These are phyloP conservation scores for Macrophya annulata DNA, from an alignment of 2,888 invertebrate species.

Conservation along the genomic window DNA sequence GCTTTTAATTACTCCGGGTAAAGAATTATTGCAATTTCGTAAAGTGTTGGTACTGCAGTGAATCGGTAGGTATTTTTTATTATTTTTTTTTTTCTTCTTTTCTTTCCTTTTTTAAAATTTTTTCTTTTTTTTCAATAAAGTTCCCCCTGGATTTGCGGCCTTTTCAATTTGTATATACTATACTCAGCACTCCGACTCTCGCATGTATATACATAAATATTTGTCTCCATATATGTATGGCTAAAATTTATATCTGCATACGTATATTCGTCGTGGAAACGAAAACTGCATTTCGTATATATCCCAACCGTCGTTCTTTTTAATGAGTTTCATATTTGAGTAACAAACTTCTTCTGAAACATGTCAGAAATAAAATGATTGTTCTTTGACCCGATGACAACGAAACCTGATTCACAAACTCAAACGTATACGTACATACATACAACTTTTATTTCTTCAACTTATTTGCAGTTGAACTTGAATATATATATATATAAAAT, in stretches of 20 bases:
- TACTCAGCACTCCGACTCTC: background rate
- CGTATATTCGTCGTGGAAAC: background rate
- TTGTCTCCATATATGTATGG: background rate
- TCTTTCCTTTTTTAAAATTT: too few species aligned
- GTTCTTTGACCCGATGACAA: background rate
- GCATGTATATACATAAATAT: background rate
- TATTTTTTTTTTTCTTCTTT: too few species aligned
- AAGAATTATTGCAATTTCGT: conserved; percentile 15
- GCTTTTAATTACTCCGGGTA: conserved; percentile 5
- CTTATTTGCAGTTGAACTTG: too few species aligned
- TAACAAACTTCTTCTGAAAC: background rate
- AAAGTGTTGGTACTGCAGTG: conserved; percentile 13
- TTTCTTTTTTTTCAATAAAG: conserved; percentile 29
- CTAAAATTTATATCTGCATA: background rate
- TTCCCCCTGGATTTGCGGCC: background rate
- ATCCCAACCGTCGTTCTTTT: too few species aligned
- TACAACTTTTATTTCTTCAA: background rate
- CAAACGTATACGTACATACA: too few species aligned
- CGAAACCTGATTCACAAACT: background rate
- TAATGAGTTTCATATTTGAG: background rate
- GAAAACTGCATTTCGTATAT: background rate
- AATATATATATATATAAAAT: too few species aligned
- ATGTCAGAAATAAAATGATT: background rate
- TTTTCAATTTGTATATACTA: conserved; percentile 4
- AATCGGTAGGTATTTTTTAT: background rate